Conservation (phyloP, 1,140 invertebrate genomes). For the Wasmannia auropunctata region DNA sequence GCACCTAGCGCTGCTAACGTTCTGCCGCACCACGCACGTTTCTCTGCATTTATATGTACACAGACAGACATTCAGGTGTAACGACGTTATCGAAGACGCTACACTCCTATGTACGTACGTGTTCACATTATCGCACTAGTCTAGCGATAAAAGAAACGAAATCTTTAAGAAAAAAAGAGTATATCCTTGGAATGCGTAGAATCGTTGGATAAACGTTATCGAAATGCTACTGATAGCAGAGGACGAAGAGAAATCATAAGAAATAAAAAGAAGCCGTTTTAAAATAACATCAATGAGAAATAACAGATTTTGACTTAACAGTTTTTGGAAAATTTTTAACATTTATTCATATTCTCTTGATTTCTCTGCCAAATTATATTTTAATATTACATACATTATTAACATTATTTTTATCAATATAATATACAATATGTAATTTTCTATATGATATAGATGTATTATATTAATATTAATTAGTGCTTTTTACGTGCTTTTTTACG, state of each 20-base stretch:
- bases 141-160: not conserved
- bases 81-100: constrained; percentile 27
- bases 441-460: not conserved
- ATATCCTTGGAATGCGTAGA: not conserved
- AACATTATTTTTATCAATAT: not conserved
- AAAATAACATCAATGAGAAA: not conserved
- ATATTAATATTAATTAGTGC: too few relatives aligned
- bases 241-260: not conserved
- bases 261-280: not conserved
- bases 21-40: not conserved
- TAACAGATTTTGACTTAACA: not conserved
- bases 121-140: not conserved
- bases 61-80: not conserved
- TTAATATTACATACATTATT: not conserved
- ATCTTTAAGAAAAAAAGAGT: not conserved
- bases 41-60: constrained; percentile 30
- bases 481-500: not conserved
- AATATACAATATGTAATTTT: not conserved
- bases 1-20: constrained; percentile 7
- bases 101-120: not conserved
- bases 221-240: not conserved
- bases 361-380: not conserved
- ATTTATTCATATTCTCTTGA: not conserved
- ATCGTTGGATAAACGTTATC: not conserved
- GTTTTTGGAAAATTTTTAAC: not conserved